Evolutionary conservation across 2,113 vertebrate species (phyloP).

Genomic region (Tinamus guttatus): DNA sequence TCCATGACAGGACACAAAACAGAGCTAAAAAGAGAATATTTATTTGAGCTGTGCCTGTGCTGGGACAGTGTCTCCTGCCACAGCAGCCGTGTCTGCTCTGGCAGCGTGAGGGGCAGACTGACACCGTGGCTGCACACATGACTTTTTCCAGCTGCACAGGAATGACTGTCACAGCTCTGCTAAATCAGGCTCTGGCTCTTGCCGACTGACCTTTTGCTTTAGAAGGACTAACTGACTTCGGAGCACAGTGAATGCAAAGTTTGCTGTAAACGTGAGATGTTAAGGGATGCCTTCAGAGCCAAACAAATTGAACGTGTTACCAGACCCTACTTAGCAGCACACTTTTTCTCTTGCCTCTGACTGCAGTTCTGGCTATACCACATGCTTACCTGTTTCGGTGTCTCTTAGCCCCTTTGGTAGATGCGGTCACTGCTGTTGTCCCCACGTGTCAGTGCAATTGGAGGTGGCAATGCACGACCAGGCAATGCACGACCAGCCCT

Average conservation of each 20-base stretch:
- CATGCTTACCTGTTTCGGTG: neutral
- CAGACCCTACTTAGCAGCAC: neutral
- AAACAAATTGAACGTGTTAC: neutral
- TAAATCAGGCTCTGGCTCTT: neutral
- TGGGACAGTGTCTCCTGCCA: neutral
- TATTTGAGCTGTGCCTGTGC: neutral
- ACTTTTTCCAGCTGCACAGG: neutral
- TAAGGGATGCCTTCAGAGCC: neutral
- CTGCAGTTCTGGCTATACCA: neutral
- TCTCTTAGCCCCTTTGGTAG: neutral
- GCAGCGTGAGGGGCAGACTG: accelerated
- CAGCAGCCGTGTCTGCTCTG: neutral
- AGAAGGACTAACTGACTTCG: neutral
- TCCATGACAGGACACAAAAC: neutral
- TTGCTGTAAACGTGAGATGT: neutral
- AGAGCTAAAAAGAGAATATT: neutral
- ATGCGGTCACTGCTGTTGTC: neutral
- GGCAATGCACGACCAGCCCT: neutral
- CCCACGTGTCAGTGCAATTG: neutral
- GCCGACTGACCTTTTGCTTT: neutral
- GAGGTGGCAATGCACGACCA: neutral
- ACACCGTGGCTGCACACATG: accelerated
- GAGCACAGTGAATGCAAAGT: neutral
- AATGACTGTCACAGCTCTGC: neutral
- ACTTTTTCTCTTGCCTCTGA: neutral